Evolutionary conservation across 30 jellyfish, hydroid and myxozoan genomes (phyloP), one percentile per base, ranked within the genome.

Genomic region (Catostylus mosaicus): DNA sequence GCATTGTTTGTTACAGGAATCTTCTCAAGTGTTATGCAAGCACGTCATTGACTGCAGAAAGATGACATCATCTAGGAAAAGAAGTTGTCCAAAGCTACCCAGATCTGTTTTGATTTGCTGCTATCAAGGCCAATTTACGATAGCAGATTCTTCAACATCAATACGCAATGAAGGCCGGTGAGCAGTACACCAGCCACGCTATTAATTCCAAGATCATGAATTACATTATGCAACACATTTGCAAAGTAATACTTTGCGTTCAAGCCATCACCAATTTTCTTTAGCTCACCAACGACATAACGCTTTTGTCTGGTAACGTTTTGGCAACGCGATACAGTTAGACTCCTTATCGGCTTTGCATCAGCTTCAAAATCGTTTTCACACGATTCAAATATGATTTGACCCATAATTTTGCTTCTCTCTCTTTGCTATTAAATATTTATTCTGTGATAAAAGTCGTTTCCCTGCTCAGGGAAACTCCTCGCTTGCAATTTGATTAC

Each of bases 101-200:
- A 32, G 24, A 30, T 52, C 67, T 52, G 23, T 52, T 52, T 52
- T n/a, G 8, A 52, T 52, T 8, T 52, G 29, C 8, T 52, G 67
- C 19, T 22, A 8, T 11, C 23, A 14, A 52, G 16, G n/a, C 22
- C 32, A 5, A 3, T 22, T 20, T 34, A 77, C 16, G 78, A 33
- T 20, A 77, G 51, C 8, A 64, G 27, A 31, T 29, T 30, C 33
- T 66, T 46, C 56, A 64, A 29, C 67, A 81, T 29, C 24, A 73
- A 27, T 2, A 52, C 31, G 11, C 91, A 77, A 16, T 81, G 75
- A 31, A 81, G 5, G 3, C 91, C 91, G 24, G 77, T 66, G 14
- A 68, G 22, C 23, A 81, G 46, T 6, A 51, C 8, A 63, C 32
- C 73, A 18, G 73, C 27, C 27, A 68, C 16, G 29, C 37, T 33